These are phyloP conservation scores for Microplitis deprimator DNA, from an alignment of 2,888 invertebrate genomes.

Conservation along the genomic window DNA sequence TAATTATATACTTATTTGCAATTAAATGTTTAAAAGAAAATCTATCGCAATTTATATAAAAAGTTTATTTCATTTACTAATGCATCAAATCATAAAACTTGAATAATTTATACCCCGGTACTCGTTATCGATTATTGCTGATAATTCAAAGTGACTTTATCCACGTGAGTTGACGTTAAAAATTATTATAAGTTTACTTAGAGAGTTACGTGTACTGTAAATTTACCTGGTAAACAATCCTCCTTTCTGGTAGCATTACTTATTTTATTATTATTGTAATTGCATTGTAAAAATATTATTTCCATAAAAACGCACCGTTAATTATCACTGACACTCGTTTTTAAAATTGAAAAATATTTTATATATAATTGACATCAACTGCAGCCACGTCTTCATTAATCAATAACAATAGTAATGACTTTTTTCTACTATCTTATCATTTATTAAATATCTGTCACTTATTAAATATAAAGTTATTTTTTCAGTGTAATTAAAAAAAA, in stretches of 20 bases:
- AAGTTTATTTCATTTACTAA: slow-evolving; percentile 4
- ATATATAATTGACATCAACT: slow-evolving; percentile 5
- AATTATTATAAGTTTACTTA: neutral
- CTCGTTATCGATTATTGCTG: slow-evolving; percentile 14
- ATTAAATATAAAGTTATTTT: neutral
- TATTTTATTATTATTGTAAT: neutral
- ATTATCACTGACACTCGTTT: slow-evolving; percentile 3
- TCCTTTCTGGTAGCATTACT: slow-evolving; percentile 27
- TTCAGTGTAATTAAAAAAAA: no score
- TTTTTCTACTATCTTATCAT: neutral
- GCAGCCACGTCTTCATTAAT: slow-evolving; percentile 19
- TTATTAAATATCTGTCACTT: neutral
- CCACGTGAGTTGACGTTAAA: neutral
- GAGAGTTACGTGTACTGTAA: slow-evolving; percentile 6
- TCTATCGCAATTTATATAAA: neutral
- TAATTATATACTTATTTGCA: neutral
- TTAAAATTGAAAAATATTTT: neutral
- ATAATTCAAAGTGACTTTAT: slow-evolving; percentile 13
- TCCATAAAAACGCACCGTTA: neutral
- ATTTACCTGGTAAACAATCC: slow-evolving; percentile 35
- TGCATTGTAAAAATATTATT: neutral
- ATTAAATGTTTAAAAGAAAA: neutral
- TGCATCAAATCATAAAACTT: neutral
- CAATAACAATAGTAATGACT: neutral
- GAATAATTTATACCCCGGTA: neutral